Base-by-base conservation (phyloP, 2,113 vertebrate species). In the Perca fluviatilis region DNA sequence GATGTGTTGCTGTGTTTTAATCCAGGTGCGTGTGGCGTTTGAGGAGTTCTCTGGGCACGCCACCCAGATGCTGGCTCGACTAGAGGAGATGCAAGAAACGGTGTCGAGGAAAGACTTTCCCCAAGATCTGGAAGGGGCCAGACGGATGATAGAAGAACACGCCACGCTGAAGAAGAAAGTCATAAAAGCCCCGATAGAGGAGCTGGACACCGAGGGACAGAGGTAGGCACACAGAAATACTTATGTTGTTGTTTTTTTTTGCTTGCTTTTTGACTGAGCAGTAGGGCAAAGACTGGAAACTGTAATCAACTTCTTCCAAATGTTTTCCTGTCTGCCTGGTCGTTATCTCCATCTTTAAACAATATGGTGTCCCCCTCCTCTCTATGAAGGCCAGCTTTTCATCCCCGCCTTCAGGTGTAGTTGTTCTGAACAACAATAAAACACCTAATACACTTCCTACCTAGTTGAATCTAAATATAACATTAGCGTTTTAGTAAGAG, bases 21-120 rank as follows among this genome's bases (percentile, higher is more conserved):
- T 66, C 13, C 76, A 95, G 94, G 97, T 99, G 89, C 96, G 98
- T 53, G 97, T 99, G 89, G 98, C 98, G 70, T 99, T 99, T 77
- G 98, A 99, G 94, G 98, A 99, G 92, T 99, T 99, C 79, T 97
- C 98, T 0, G 98, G 96, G 91, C 98, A 97, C 50, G 98, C 98
- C 69, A 96, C 97, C 50, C 98, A 99, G 92, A 97, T 99, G 97
- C 90, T 99, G 33, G 95, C 97, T 21, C 95, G 98, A 43, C 92
- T 99, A 15, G 98, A 99, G 90, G 98, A 99, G 86, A 96, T 99
- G 84, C 98, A 99, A 90, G 98, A 99, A 87, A 97, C 97, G 0
- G 95, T 99, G 18, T 97, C 98, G 0, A 96, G 97, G 78, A 99
- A 99, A 86, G 98, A 99, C 86, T 94, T 99, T 89, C 98, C 98